phyloP scores from a whole-genome alignment of 2,888 invertebrate species.

The Trissonchulus sp. region DNA sequence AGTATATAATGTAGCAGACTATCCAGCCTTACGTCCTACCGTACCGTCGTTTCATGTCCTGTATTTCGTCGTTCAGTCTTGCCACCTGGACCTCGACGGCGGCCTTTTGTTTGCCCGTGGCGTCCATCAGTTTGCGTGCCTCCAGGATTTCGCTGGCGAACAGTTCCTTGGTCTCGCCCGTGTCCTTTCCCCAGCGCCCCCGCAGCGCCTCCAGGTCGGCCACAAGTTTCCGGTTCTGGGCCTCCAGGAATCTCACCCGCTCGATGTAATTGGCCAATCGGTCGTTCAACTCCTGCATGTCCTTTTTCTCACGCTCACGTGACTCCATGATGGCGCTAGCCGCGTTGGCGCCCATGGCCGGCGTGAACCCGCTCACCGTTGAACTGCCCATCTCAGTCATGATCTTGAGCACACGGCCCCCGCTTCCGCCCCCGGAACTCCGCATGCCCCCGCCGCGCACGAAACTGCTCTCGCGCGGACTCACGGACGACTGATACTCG shows the following conservation, averaged over 20 bases:
- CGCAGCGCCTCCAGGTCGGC: slow-evolving; percentile 35
- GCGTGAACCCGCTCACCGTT: slow-evolving; percentile 38
- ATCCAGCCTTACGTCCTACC: too few relatives aligned
- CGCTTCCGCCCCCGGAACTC: neutral
- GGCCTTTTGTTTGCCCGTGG: slow-evolving; percentile 53
- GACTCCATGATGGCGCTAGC: slow-evolving; percentile 53
- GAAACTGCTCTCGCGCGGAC: neutral
- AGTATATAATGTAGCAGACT: too few relatives aligned
- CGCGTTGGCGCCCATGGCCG: slow-evolving; percentile 47
- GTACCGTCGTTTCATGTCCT: slow-evolving; percentile 33
- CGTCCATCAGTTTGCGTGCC: slow-evolving; percentile 53
- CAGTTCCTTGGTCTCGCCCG: slow-evolving; percentile 49
- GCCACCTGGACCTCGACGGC: slow-evolving; percentile 52
- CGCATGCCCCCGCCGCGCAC: neutral
- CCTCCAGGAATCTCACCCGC: slow-evolving; percentile 34
- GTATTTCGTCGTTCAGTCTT: slow-evolving; percentile 51
- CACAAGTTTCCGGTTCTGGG: slow-evolving; percentile 36
- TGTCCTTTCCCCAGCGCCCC: slow-evolving; percentile 33
- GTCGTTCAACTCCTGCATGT: slow-evolving; percentile 58
- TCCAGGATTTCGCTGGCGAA: slow-evolving; percentile 55
- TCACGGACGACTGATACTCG: slow-evolving; percentile 1
- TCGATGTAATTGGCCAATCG: slow-evolving; percentile 55
- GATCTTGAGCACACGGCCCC: slow-evolving; percentile 47
- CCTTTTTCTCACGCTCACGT: slow-evolving; percentile 58
- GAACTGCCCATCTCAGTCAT: slow-evolving; percentile 47